Evolutionary conservation across 2,113 vertebrate species (phyloP), one percentile per base, ranked within the genome.

Genomic region (Burhinus oedicnemus): DNA sequence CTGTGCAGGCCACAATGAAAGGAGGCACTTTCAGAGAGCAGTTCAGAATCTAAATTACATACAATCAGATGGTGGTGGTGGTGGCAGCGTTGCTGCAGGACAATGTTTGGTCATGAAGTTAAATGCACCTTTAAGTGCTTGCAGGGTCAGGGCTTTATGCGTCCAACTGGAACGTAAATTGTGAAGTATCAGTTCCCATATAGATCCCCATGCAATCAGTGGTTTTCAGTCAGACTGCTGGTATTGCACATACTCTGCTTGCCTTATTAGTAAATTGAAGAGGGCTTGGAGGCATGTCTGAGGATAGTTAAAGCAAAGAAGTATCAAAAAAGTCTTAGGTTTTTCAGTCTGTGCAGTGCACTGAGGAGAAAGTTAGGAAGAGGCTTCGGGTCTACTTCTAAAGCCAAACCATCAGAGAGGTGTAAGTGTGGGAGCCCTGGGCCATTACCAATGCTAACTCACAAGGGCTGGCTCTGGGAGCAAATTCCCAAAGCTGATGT

Each of bases 201-300:
- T 1, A 74, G 44, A 64, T 88, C 38, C 23, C 16, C 0, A 3
- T 20, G 47, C 20, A 64, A 2, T 25, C 2, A 0, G 42, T 40
- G 34, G 2, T 11, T 78, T 69, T 87, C 0, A 0, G 14, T 74
- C 68, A 23, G 34, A 3, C 12, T 82, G 36, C 54, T 89, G 38
- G 10, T 45, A 16, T 38, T 58, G 30, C 23, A 29, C 0, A 1
- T 21, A 21, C 30, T 49, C 40, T 70, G 14, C 34, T 51, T 76
- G 54, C 45, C 9, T 22, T 34, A 27, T 65, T 47, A 54, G 10
- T 65, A 44, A 70, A 27, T 25, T 64, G 45, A 36, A 87, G 74
- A 68, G 32, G 45, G 47, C 42, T 68, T 60, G 52, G 20, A 60
- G 47, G 8, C 1, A 2, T 15, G n/a, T 29, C 38, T 93, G 61